A percentile compares a stretch with the other conserved stretches of the same genome.
These are phyloP conservation scores for Lithodes maja DNA, from an alignment of 2,888 invertebrate species.

Conservation along the genomic window DNA sequence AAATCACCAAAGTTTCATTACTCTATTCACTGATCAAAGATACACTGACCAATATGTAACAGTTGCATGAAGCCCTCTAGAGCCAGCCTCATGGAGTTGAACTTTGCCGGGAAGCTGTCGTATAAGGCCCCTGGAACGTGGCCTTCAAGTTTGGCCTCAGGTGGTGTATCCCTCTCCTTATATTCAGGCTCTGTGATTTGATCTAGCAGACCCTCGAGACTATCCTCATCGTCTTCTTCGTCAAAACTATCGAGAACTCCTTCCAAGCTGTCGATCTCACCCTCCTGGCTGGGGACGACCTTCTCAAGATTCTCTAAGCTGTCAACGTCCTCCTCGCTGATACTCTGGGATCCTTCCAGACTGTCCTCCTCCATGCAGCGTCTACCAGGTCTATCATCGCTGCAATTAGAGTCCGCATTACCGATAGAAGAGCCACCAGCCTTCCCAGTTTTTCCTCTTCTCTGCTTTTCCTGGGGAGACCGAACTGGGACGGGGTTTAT, in stretches of 20 bases:
- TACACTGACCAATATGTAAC: constrained; percentile 56
- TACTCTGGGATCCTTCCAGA: constrained; percentile 33
- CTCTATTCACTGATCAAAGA: constrained; percentile 53
- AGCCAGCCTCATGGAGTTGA: constrained; percentile 56
- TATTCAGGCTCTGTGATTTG: background rate
- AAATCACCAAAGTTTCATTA: background rate
- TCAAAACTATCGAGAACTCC: constrained; percentile 52
- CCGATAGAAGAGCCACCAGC: background rate
- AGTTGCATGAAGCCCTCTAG: constrained; percentile 61
- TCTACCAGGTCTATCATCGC: background rate
- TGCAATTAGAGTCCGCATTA: background rate
- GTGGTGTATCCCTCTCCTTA: background rate
- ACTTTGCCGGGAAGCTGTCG: constrained; percentile 62
- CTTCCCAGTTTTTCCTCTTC: background rate
- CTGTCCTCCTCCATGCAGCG: constrained; percentile 45
- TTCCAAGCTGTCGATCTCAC: constrained; percentile 54
- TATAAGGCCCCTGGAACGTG: constrained; percentile 25
- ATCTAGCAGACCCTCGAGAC: constrained; percentile 49
- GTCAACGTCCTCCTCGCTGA: constrained; percentile 52
- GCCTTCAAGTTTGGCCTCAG: constrained; percentile 33
- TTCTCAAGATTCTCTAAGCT: constrained; percentile 59
- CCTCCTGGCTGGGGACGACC: constrained; percentile 31
- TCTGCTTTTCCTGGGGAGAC: background rate
- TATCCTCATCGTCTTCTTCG: constrained; percentile 44
- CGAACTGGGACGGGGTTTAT: background rate